Base-by-base conservation (phyloP, 1,140 invertebrate genomes). In the Hycleus cichorii region DNA sequence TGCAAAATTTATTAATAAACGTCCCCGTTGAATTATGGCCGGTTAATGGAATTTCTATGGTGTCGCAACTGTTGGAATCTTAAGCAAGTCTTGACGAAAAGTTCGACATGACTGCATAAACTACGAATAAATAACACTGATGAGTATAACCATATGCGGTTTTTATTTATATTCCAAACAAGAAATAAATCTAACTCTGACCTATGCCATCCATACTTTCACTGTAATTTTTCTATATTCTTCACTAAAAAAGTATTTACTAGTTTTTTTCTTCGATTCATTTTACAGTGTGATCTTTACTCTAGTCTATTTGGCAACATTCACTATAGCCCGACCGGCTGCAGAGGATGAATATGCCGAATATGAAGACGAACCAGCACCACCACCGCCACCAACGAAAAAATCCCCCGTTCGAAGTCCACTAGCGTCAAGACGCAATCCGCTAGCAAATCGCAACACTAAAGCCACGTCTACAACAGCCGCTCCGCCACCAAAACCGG, bases 351-450 rank as follows among this genome's bases (percentile, higher is more conserved):
- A 64, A 39, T 64, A 66, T 39, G 58, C 48, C 27, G 70, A 72
- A 24, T 70, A 72, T 45, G 66, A 62, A 39, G 69, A 73, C 39
- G 69, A 70, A 40, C 67, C 64, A n/a, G 69, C 68, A 44, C 66
- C 65, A 58, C 59, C 65, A 49, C 59, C 69, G 18, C 62, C 71
- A 43, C 59, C 68, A 47, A 64, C 65, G 55, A 68, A 69, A 45
- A 67, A 66, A 49, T 46, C 63, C 32, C 55, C 65, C 7, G 64
- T 62, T 38, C 51, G 67, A n/a, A 67, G 58, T 43, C 63, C 67
- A 9, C 43, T 73, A 25, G 51, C 66, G 10, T 62, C 61, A 40
- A 64, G 71, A 64, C 57, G 71, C 24, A 71, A 69, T 60, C 69
- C 69, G 8, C 46, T 71, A 46, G 60, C 60, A 4, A 58, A 60